phyloP scores from a whole-genome alignment of 2,888 invertebrate genomes.

The Xanthorhoe spadicearia region DNA sequence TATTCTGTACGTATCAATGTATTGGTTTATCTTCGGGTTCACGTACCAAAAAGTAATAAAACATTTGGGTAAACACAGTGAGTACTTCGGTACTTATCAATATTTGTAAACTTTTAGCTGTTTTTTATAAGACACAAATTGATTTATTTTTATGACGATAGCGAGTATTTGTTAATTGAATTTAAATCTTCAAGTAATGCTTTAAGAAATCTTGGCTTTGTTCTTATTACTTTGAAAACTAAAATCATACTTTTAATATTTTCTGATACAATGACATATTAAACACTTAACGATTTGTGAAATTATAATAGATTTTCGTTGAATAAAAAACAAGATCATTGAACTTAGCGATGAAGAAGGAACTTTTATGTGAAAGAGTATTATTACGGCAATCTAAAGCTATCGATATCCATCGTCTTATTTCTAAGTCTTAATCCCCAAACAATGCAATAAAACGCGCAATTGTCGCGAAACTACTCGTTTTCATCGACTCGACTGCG shows the following conservation, averaged over 20 bases:
- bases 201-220: neutral
- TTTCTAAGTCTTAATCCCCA: slow-evolving; percentile 9
- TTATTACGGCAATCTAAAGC: too few species aligned
- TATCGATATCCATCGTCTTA: slow-evolving; percentile 15
- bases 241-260: neutral
- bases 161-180: neutral
- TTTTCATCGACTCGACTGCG: slow-evolving; percentile 63
- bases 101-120: slow-evolving; percentile 20
- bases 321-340: neutral
- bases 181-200: neutral
- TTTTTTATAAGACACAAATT: slow-evolving; percentile 13
- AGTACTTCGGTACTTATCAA: slow-evolving; percentile 13
- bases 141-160: slow-evolving; percentile 6
- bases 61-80: slow-evolving; percentile 14
- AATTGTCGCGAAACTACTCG: slow-evolving; percentile 59
- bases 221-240: neutral
- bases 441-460: slow-evolving; percentile 44
- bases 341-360: neutral
- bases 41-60: slow-evolving; percentile 19
- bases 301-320: neutral
- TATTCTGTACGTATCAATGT: neutral
- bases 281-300: neutral
- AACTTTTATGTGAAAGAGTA: too few species aligned
- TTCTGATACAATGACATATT: neutral
- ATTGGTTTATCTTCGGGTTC: slow-evolving; percentile 27